Evolutionary conservation across 2,888 invertebrate genomes (phyloP).

Genomic region (Drosophila meridiana): DNA sequence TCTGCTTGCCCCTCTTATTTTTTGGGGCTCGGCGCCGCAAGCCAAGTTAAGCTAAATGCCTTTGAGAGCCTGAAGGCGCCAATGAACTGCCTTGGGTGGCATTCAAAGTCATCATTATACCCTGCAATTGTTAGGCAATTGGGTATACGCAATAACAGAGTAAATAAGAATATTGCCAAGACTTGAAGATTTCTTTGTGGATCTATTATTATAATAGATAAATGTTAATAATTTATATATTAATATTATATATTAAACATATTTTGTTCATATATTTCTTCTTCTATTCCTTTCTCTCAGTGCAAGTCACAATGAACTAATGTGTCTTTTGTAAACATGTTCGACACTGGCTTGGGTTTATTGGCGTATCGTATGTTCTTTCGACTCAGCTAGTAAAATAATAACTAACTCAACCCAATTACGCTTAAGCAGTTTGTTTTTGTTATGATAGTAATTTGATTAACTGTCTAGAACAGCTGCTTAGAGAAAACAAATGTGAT

Average conservation of each 20-base stretch:
- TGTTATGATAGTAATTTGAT: not conserved
- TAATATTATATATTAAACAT: not conserved
- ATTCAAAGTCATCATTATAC: slow-evolving; percentile 3
- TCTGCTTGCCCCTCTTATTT: slow-evolving; percentile 12
- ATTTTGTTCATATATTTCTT: not conserved
- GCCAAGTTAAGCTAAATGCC: slow-evolving; percentile 15
- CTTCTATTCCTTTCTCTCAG: not conserved
- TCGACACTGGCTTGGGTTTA: not conserved
- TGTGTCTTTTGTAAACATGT: not conserved
- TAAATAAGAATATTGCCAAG: too few species aligned
- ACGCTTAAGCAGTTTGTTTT: not conserved
- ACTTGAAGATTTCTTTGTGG: too few species aligned
- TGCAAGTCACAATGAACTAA: not conserved
- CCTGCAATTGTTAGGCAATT: not conserved
- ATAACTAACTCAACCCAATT: not conserved
- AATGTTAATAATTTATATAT: too few species aligned
- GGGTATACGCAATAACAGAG: not conserved
- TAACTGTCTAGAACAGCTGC: not conserved
- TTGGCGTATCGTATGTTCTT: not conserved
- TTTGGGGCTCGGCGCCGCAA: slow-evolving; percentile 6
- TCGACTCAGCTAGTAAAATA: not conserved
- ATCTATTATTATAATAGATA: too few species aligned
- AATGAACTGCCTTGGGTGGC: slow-evolving; percentile 18
- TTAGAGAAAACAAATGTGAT: not conserved
- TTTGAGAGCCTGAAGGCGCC: slow-evolving; percentile 7